Base-by-base conservation (phyloP, 1,140 invertebrate genomes). In the Bombus confusus region DNA sequence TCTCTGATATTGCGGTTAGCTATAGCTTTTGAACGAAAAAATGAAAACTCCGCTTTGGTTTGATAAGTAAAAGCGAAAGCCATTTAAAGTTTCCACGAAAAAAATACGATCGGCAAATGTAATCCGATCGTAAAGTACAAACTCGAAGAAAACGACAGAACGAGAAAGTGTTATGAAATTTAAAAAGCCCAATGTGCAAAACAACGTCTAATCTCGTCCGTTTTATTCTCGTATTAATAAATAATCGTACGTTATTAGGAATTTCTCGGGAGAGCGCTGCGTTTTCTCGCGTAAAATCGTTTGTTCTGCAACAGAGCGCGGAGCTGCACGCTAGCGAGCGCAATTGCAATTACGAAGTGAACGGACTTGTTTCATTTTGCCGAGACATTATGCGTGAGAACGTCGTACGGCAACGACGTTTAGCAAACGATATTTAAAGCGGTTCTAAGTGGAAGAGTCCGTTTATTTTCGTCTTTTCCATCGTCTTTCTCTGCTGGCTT, bases 321-420 rank as follows among this genome's bases (percentile, higher is more conserved):
- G 75, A 74, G 66, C 59, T n/a, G 41, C 80, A 39, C 68, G 47
- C 81, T 31, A 87, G 85, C 69, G 80, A 75, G 47, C 79, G 72
- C 71, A 85, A 83, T 71, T 59, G 85, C 81, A 89, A 89, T 90
- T 87, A 89, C 6, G 37, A 84, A 89, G 89, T 77, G 89, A 90
- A 75, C 78, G 89, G 81, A 85, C 85, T 83, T 89, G 71, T 83
- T 89, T 87, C 82, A 64, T 80, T 87, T 86, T 75, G 78, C 85
- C 87, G 66, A 69, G 31, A 6, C 31, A 22, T 52, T 71, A 43
- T 83, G 89, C 87, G 87, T 89, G 88, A 86, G 88, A 89, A 89
- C 87, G 64, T 31, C 87, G 64, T 31, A 41, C 83, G 77, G 66
- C 47, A 75, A 74, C 78, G 47, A 74, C 71, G 69, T 73, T 80